Base-by-base conservation (phyloP, 2,113 vertebrate species). In the Shinisaurus crocodilurus region DNA sequence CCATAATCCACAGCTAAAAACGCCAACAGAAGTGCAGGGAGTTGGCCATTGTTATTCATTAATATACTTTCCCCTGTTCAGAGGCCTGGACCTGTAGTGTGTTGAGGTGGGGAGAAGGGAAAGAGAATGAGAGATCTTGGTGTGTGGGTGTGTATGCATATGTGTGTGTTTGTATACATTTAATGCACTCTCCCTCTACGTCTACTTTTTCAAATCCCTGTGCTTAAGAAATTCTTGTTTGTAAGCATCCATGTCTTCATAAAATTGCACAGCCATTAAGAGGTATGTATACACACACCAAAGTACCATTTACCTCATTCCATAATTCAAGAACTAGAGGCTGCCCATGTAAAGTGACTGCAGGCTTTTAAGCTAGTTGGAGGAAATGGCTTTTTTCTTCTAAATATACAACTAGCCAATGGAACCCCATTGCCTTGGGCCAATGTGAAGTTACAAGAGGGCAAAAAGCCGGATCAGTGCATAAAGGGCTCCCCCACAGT, bases 1-100 rank as follows among this genome's bases (percentile, higher is more conserved):
- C 91, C 90, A 40, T 93, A 92, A 95, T 95, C 94, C 94, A 89
- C 90, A 88, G 90, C 90, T 93, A 93, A 88, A 90, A 95, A 93
- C 92, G 90, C 88, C 89, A 79, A 32, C 74, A 88, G 90, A 92
- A 93, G 93, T 91, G 93, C 3, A 81, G 94, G 88, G 92, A 92
- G 92, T 92, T 93, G 89, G 70, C 91, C 69, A 85, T 88, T 93
- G 92, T 92, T 95, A 94, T 91, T 95, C 94, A 90, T 54, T 9
- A 50, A 1, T 60, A 86, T 83, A n/a, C n/a, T n/a, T n/a, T n/a
- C n/a, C n/a, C n/a, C n/a, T n/a, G n/a, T n/a, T n/a, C n/a, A n/a
- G n/a, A n/a, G n/a, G n/a, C 37, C 23, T 70, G 84, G 45, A n/a
- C 50, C 57, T 83, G 50, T 60, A 54, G 15, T 34, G 45, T 29